Base-by-base conservation (phyloP, 2,797 vertebrate genomes). In the Malurus leucopterus region DNA sequence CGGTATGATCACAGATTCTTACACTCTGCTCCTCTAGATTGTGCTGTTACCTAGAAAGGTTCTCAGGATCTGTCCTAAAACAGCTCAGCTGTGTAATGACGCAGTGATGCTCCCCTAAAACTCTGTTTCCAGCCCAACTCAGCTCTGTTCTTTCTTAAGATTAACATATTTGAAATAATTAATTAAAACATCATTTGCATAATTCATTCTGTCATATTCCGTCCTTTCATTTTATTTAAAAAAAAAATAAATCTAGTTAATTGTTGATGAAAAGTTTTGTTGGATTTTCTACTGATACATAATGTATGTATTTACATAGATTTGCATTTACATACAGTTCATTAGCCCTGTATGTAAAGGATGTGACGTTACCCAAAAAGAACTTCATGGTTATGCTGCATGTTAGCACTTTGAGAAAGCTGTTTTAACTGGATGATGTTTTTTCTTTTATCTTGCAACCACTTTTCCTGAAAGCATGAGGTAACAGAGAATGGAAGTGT, bases 81-180 rank as follows among this genome's bases (percentile, higher is more conserved):
- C 2, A 84, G 18, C 4, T 32, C 40, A 58, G 7, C 22, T 36
- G 12, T 29, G 9, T 27, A 61, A 30, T 4, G 8, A 77, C 29
- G 20, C 5, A 40, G 1, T 64, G 22, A 32, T 69, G 11, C 22
- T 77, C 40, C 47, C 20, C 17, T 62, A 58, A 86, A 77, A 73
- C 17, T 49, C 15, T 55, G 1, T 58, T 58, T 8, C 1, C 1
- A 3, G 4, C 3, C 2, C 1, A 43, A 0, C 22, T 16, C 6
- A 20, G 1, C 3, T 69, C 51, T 79, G 15, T 2, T 55, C 12
- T 61, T 70, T 69, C 5, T 57, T 67, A 62, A 62, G 15, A 8
- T 72, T 47, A 53, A 53, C 50, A 29, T 49, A 41, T 71, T 70
- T 36, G 11, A 36, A 36, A 36, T 12, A 36, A 36, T 36, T 36